phyloP scores from a whole-genome alignment of 2,113 vertebrate genomes.

The Datnioides undecimradiatus region DNA sequence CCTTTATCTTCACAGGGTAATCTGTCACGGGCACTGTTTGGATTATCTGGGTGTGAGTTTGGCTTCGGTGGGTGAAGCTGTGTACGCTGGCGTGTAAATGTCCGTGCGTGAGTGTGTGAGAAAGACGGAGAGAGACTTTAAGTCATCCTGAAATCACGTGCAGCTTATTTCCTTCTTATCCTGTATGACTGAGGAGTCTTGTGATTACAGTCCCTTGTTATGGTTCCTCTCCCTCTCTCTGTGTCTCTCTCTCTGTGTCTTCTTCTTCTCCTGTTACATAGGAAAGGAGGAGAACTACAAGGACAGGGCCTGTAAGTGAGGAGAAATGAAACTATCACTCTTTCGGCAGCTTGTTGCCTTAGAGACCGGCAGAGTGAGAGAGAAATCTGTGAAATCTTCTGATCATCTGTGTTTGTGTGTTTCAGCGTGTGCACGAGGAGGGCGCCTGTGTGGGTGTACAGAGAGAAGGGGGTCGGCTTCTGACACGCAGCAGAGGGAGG shows the following conservation, averaged over 20 bases:
- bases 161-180: constrained; percentile 57
- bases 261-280: background rate
- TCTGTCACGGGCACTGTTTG: background rate
- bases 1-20: background rate
- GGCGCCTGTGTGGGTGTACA: constrained; percentile 45
- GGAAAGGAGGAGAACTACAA: constrained; percentile 47
- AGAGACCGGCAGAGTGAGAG: constrained; percentile 63
- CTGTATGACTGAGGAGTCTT: constrained; percentile 60
- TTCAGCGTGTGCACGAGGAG: constrained; percentile 10
- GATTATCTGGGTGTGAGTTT: background rate
- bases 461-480: constrained; percentile 30
- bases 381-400: constrained; percentile 69
- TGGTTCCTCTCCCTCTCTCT: background rate
- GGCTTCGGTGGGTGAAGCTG: background rate
- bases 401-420: constrained; percentile 62
- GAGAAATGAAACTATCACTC: constrained; percentile 44
- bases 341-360: constrained; percentile 61
- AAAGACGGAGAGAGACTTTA: constrained; percentile 11
- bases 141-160: constrained; percentile 59
- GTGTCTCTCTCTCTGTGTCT: constrained; percentile 1
- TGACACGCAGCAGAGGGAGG: constrained; percentile 40
- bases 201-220: constrained; percentile 59
- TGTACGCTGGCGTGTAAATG: background rate
- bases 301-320: constrained; percentile 37
- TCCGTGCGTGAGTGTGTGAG: background rate